A percentile compares a stretch with the other conserved stretches of the same genome.
Conservation (phyloP, 2,888 invertebrate species). For the Hololepta plana region DNA sequence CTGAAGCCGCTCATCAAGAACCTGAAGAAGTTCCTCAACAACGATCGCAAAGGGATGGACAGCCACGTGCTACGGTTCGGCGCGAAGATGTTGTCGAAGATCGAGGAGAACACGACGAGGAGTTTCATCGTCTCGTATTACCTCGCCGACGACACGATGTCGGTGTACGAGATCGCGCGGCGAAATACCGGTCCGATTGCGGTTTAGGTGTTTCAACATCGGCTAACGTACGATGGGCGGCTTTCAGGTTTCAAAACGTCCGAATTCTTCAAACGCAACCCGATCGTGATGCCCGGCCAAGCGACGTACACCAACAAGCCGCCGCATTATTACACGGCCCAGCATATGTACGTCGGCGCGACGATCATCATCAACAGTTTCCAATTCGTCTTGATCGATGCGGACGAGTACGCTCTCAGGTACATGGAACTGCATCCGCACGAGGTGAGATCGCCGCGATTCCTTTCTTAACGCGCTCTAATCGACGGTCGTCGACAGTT, state of each 20-base stretch:
- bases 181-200: constrained; percentile 43
- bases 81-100: constrained; percentile 56
- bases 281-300: constrained; percentile 55
- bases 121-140: constrained; percentile 68
- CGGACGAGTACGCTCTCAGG: constrained; percentile 72
- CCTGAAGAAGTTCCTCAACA: constrained; percentile 62
- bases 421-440: constrained; percentile 69
- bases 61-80: constrained; percentile 64
- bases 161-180: constrained; percentile 58
- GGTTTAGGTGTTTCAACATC: constrained; percentile 1
- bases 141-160: constrained; percentile 68
- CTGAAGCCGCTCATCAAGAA: constrained; percentile 61
- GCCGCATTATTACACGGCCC: constrained; percentile 56
- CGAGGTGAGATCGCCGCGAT: constrained; percentile 33
- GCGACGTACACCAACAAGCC: constrained; percentile 50
- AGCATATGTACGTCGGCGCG: constrained; percentile 75
- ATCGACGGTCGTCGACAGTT: constrained; percentile 32
- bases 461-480: neutral
- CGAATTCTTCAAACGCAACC: constrained; percentile 44
- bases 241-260: constrained; percentile 32
- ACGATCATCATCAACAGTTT: constrained; percentile 59
- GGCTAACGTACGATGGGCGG: neutral
- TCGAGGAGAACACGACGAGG: constrained; percentile 42
- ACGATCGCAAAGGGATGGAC: constrained; percentile 58
- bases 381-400: constrained; percentile 56